phyloP scores from a whole-genome alignment of 2,888 invertebrate species.

The Phania funesta region DNA sequence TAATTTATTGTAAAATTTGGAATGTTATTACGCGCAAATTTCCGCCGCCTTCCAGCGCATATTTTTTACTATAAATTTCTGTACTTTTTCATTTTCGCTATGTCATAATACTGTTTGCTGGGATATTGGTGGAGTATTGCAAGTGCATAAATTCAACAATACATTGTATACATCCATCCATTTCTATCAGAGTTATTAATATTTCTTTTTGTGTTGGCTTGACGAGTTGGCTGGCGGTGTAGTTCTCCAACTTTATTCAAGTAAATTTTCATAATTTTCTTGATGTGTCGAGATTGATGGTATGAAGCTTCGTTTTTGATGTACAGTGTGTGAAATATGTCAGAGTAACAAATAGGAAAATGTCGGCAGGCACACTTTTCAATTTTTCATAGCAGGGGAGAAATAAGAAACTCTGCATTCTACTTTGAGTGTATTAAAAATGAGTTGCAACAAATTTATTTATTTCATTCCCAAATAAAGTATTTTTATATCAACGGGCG shows the following conservation, averaged over 20 bases:
- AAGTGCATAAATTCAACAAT: neutral
- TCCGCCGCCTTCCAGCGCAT: too few relatives aligned
- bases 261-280: slow-evolving; percentile 40
- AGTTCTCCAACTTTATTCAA: slow-evolving; percentile 11
- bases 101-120: neutral
- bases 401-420: neutral
- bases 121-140: neutral
- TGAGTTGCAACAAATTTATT: slow-evolving; percentile 41
- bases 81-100: too few relatives aligned
- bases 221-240: slow-evolving; percentile 27
- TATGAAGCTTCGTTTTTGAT: slow-evolving; percentile 60
- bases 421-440: slow-evolving; percentile 13
- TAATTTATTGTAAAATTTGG: too few relatives aligned
- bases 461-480: neutral
- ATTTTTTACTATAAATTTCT: too few relatives aligned
- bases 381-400: neutral
- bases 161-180: neutral
- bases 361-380: slow-evolving; percentile 34
- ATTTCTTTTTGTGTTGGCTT: slow-evolving; percentile 46
- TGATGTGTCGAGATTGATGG: slow-evolving; percentile 62
- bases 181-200: slow-evolving; percentile 49
- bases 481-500: neutral
- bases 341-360: slow-evolving; percentile 57
- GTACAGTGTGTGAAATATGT: slow-evolving; percentile 61
- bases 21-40: too few relatives aligned